A percentile compares a stretch with the other conserved stretches of the same genome.
Conservation (phyloP, 92 coral and sea anemone genomes). For the Pocillopora grandis region DNA sequence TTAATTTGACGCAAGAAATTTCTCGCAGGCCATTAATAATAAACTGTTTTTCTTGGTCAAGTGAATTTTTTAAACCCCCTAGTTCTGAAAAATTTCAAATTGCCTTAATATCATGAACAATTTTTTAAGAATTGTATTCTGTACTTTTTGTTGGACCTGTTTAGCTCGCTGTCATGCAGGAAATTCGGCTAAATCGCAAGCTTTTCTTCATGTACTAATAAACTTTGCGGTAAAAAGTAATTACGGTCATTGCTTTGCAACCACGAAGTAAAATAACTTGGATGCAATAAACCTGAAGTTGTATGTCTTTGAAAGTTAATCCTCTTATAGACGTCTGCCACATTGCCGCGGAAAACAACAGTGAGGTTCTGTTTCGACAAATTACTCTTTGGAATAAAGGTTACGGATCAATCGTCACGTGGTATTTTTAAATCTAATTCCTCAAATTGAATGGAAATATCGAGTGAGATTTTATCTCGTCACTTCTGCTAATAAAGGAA, state of each 20-base stretch:
- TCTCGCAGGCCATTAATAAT: neutral
- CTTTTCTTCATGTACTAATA: neutral
- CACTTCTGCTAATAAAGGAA: neutral
- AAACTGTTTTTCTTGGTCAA: neutral
- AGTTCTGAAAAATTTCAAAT: neutral
- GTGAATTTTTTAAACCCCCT: neutral
- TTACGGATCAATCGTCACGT: neutral
- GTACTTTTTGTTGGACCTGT: too few relatives aligned
- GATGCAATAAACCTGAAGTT: neutral
- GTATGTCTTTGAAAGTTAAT: neutral
- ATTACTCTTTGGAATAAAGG: neutral
- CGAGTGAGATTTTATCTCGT: constrained; percentile 3
- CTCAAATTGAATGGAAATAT: constrained; percentile 10
- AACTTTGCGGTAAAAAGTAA: constrained; percentile 21
- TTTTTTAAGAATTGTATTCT: neutral
- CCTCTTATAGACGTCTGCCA: neutral
- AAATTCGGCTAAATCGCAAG: too few relatives aligned
- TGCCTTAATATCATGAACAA: neutral
- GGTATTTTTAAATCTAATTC: neutral
- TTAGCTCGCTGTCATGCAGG: too few relatives aligned
- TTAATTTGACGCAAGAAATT: neutral
- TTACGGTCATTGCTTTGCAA: neutral
- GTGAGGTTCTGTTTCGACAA: neutral
- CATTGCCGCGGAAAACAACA: neutral
- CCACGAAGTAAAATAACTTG: neutral